Evolutionary conservation across 2,113 vertebrate species (phyloP), one percentile per base, ranked within the genome.

Genomic region (Mormoops blainvillei): DNA sequence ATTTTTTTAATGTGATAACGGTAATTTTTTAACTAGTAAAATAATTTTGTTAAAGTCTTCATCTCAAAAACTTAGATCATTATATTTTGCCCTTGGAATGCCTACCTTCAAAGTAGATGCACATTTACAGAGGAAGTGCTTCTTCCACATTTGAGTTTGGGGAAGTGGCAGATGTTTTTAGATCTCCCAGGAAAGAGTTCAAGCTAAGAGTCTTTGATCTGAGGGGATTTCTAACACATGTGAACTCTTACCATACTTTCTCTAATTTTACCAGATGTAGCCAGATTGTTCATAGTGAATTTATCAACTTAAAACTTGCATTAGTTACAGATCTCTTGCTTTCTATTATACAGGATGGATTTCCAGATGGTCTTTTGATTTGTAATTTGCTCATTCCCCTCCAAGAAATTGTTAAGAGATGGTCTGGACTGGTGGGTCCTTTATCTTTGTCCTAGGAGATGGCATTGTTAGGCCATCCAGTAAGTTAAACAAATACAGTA

Each of bases 351-450:
- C 36, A 90, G 70, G 45, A 41, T 71, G 38, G 85, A 77, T 71
- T 91, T 87, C 68, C 83, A 94, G 78, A 45, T 91, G 61, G 41
- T 94, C 50, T 94, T 94, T 89, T 92, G 36, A 78, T 73, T 70
- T 81, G 68, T 81, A 84, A 7, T 94, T 92, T 94, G 71, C 65
- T 71, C 28, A 33, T 89, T 96, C 94, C 31, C 12, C 16, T 92
- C 83, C 45, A 95, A 91, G 43, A 94, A 94, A 74, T 91, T 80
- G n/a, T 89, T n/a, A 90, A 92, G 56, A 94, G 85, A 87, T 48
- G 3, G 28, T 70, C 63, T 70, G 58, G 74, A 87, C 48, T 68
- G 54, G 20, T 87, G 31, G 41, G n/a, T 54, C 36, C 24, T 68
- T 94, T 80, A 88, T 77, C 63, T 84, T 83, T 91, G 24, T 58